Conservation (phyloP, 1,140 invertebrate species). For the Bathynomus jamesi region DNA sequence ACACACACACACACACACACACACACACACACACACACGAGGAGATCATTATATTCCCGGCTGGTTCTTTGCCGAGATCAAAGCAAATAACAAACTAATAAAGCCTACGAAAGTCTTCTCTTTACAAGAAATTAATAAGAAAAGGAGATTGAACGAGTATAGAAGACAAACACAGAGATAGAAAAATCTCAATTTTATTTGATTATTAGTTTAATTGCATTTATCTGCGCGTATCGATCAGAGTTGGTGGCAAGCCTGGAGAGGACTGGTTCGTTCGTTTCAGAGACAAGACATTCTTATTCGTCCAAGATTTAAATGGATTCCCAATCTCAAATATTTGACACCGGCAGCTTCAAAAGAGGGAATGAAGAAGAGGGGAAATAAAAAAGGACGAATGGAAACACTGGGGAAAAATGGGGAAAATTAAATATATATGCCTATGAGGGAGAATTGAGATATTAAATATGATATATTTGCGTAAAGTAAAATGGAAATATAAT, state of each 20-base stretch:
- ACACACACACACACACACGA: no score
- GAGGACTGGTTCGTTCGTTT: neutral
- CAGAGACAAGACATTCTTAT: slow-evolving; percentile 1
- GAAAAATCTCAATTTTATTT: no score
- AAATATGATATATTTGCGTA: neutral
- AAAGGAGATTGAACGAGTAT: no score
- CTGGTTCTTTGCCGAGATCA: no score
- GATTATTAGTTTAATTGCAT: neutral
- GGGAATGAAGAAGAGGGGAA: neutral
- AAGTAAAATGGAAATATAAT: neutral
- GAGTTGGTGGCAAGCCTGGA: neutral
- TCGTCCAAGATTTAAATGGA: slow-evolving; percentile 1
- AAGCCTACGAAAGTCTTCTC: no score
- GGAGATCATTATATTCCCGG: no score
- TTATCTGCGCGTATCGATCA: neutral
- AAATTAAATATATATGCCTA: neutral
- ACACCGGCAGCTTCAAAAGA: neutral
- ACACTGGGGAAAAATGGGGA: neutral
- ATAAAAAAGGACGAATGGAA: neutral
- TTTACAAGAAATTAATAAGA: no score
- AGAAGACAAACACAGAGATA: no score
- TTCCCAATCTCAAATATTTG: slow-evolving; percentile 1
- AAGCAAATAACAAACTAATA: no score
- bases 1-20: no score
- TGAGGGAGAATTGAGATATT: neutral